A percentile compares a stretch with the other conserved stretches of the same genome.
These are phyloP conservation scores for Drosophila greeni DNA, from an alignment of 2,888 invertebrate genomes.

Conservation along the genomic window DNA sequence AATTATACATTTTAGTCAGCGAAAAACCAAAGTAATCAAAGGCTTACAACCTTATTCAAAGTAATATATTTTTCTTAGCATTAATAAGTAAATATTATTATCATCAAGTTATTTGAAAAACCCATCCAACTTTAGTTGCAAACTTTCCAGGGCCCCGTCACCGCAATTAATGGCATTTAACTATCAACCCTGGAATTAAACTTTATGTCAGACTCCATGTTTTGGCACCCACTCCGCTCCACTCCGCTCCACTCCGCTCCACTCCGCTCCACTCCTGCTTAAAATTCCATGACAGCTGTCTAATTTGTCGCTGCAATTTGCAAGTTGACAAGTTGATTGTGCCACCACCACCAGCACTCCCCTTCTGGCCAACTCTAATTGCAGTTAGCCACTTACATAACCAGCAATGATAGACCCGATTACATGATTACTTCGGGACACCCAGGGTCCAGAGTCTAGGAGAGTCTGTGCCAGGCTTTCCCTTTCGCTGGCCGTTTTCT, in stretches of 20 bases:
- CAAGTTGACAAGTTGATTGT: slow-evolving; percentile 55
- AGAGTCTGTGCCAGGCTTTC: slow-evolving; percentile 41
- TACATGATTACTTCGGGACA: slow-evolving; percentile 59
- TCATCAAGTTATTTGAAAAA: background rate
- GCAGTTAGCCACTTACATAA: slow-evolving; percentile 59
- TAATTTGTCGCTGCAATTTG: slow-evolving; percentile 46
- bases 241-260: slow-evolving; percentile 5
- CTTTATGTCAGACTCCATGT: slow-evolving; percentile 18
- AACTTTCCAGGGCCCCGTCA: slow-evolving; percentile 10
- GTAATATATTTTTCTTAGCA: background rate
- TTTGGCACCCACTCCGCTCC: slow-evolving; percentile 23
- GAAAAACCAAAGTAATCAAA: background rate
- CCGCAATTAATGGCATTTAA: slow-evolving; percentile 24
- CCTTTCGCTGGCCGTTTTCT: slow-evolving; percentile 47
- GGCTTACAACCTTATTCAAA: background rate
- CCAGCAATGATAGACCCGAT: slow-evolving; percentile 54
- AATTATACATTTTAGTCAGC: background rate
- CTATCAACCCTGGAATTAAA: slow-evolving; percentile 12
- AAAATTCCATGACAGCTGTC: slow-evolving; percentile 46
- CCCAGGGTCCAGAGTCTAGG: slow-evolving; percentile 23
- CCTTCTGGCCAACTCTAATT: slow-evolving; percentile 48
- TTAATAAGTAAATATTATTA: no score
- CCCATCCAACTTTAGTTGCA: background rate
- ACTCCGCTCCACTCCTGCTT: slow-evolving; percentile 18
- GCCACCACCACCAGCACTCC: slow-evolving; percentile 26